phyloP scores from a whole-genome alignment of 2,113 vertebrate species.

The Micronisus gabar region DNA sequence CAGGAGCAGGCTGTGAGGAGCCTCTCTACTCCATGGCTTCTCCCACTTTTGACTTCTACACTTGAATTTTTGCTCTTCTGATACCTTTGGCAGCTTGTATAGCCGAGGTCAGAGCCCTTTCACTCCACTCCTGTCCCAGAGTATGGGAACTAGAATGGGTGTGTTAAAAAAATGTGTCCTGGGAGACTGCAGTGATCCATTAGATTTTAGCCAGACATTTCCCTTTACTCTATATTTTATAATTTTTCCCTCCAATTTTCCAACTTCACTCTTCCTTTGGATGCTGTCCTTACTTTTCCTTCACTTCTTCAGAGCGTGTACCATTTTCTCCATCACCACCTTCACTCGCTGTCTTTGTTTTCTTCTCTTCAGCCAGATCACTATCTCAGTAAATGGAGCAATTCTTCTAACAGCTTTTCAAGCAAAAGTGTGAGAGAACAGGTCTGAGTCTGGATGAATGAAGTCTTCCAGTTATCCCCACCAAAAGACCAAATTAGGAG shows the following conservation, averaged over 20 bases:
- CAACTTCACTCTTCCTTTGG: not conserved
- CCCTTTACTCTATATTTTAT: not conserved
- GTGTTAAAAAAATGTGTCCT: not conserved
- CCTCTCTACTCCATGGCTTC: not conserved
- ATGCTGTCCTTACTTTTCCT: not conserved
- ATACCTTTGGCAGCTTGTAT: not conserved
- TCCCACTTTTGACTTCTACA: not conserved
- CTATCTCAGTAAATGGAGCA: not conserved
- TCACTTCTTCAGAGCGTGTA: not conserved
- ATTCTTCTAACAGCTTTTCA: not conserved
- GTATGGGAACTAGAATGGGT: not conserved
- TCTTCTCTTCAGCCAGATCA: not conserved
- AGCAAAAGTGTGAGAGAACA: not conserved
- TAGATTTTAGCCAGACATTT: not conserved
- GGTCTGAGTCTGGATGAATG: not conserved
- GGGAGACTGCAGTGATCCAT: not conserved
- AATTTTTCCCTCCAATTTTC: not conserved
- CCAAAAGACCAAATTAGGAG: not conserved
- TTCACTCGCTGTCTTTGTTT: not conserved
- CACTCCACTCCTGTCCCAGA: not conserved
- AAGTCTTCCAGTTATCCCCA: not conserved
- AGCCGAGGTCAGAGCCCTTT: not conserved
- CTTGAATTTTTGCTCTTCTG: not conserved
- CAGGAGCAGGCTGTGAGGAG: not conserved
- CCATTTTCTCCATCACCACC: not conserved